Conservation (phyloP, 2,113 vertebrate species). For the Diglossa brunneiventris region DNA sequence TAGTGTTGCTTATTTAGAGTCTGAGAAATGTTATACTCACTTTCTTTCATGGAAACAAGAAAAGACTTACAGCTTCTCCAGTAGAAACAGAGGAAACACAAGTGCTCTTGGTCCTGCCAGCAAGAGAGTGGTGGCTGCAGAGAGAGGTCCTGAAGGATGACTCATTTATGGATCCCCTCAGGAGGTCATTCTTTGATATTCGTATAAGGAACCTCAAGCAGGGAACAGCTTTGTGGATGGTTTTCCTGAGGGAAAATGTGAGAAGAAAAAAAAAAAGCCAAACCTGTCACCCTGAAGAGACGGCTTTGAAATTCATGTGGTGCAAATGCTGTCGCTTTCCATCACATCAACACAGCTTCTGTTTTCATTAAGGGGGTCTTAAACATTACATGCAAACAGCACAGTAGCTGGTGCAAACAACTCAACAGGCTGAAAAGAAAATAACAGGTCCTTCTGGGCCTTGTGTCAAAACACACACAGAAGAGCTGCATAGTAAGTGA, state of each 20-base stretch:
- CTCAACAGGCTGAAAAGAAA: not conserved
- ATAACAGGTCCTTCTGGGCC: not conserved
- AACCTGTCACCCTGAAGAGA: not conserved
- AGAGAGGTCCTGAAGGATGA: slow-evolving; percentile 65
- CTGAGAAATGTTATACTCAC: not conserved
- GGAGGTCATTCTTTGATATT: slow-evolving; percentile 54
- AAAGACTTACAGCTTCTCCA: slow-evolving; percentile 65
- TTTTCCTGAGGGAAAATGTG: slow-evolving; percentile 44
- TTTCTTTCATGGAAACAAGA: not conserved
- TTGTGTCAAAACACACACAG: not conserved
- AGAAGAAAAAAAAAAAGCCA: not conserved
- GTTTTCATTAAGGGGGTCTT: not conserved
- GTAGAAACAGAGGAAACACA: slow-evolving; percentile 59
- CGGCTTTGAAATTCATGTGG: not conserved
- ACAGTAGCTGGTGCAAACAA: not conserved
- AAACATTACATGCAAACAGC: not conserved
- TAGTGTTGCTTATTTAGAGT: not conserved
- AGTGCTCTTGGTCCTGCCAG: slow-evolving; percentile 45
- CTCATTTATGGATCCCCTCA: slow-evolving; percentile 59
- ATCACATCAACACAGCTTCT: not conserved
- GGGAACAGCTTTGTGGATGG: slow-evolving; percentile 66
- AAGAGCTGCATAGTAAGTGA: not conserved
- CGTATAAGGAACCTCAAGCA: slow-evolving; percentile 68
- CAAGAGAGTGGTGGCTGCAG: slow-evolving; percentile 56
- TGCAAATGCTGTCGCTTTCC: not conserved